A percentile compares a stretch with the other conserved stretches of the same genome.
Conservation (phyloP, 2,888 invertebrate species). For the Scaptomyza tumidula region DNA sequence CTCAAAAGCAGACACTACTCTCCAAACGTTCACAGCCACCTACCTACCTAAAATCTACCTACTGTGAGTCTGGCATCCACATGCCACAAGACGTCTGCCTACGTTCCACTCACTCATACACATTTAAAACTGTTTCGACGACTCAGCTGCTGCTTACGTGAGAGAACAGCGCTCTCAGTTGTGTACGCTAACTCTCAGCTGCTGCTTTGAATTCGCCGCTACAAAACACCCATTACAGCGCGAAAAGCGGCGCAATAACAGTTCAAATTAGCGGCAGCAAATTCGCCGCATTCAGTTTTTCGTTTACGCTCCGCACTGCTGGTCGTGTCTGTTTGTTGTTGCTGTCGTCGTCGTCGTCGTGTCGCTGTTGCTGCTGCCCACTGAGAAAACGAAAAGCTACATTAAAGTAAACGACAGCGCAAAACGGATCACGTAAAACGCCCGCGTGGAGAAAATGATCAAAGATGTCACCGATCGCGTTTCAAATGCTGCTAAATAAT, state of each 20-base stretch:
- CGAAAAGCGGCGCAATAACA: constrained; percentile 48
- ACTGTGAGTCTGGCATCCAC: constrained; percentile 63
- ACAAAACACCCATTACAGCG: constrained; percentile 38
- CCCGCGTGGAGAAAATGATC: constrained; percentile 40
- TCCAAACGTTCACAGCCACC: constrained; percentile 4
- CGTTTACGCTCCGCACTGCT: constrained; percentile 74
- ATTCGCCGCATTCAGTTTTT: constrained; percentile 72
- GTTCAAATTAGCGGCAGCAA: constrained; percentile 56
- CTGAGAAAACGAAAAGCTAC: constrained; percentile 40
- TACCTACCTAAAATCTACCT: constrained; percentile 14
- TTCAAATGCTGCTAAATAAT: constrained; percentile 3
- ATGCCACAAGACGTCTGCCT: constrained; percentile 57
- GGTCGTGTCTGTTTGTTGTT: constrained; percentile 76
- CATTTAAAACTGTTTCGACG: constrained; percentile 15
- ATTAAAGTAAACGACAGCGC: constrained; percentile 46
- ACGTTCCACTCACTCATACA: constrained; percentile 58
- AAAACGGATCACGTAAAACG: constrained; percentile 41
- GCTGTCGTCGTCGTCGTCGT: constrained; percentile 46
- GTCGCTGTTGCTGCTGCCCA: constrained; percentile 47
- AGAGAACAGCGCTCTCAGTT: constrained; percentile 22
- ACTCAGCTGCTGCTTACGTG: constrained; percentile 55
- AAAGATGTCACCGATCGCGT: constrained; percentile 10
- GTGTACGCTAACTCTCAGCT: constrained; percentile 44
- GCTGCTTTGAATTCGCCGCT: constrained; percentile 63
- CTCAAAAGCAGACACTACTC: constrained; percentile 25